Evolutionary conservation across 2,888 invertebrate genomes (phyloP).

Genomic region (Creontiades dilutus): DNA sequence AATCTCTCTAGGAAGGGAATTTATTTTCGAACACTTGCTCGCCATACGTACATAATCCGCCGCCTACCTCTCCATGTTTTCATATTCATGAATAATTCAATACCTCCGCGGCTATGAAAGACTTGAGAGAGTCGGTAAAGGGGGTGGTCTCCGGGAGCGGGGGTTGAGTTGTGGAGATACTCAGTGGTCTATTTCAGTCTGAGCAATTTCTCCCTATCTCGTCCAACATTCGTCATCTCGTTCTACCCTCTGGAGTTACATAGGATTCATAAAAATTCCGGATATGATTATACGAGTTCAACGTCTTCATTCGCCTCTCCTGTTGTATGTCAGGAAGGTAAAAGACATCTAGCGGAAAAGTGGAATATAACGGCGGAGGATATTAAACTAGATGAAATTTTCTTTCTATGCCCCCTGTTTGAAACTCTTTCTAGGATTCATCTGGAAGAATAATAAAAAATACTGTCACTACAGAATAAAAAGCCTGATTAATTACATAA

Average conservation of each 20-base stretch:
- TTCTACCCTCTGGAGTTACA: background rate
- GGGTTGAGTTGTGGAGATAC: background rate
- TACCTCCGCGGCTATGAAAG: constrained; percentile 29
- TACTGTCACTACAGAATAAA: too few relatives aligned
- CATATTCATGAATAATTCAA: constrained; percentile 32
- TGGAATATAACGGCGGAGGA: background rate
- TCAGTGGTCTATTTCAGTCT: constrained; percentile 11
- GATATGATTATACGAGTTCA: constrained; percentile 17
- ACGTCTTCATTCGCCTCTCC: background rate
- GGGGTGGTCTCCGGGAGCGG: background rate
- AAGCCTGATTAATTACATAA: too few relatives aligned
- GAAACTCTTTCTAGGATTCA: too few relatives aligned
- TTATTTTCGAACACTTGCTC: background rate
- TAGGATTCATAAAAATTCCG: constrained; percentile 24
- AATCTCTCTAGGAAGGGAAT: background rate
- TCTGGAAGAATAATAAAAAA: too few relatives aligned
- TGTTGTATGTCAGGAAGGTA: background rate
- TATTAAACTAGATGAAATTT: background rate
- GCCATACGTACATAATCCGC: constrained; percentile 18
- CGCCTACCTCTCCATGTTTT: constrained; percentile 8
- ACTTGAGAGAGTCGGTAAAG: constrained; percentile 19
- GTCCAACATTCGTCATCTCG: constrained; percentile 4
- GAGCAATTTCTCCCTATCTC: background rate
- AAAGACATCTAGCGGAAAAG: background rate
- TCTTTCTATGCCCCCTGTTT: background rate